Evolutionary conservation across 2,888 invertebrate species (phyloP), one percentile per base, ranked within the genome.

Genomic region (Nymphalis c-album): DNA sequence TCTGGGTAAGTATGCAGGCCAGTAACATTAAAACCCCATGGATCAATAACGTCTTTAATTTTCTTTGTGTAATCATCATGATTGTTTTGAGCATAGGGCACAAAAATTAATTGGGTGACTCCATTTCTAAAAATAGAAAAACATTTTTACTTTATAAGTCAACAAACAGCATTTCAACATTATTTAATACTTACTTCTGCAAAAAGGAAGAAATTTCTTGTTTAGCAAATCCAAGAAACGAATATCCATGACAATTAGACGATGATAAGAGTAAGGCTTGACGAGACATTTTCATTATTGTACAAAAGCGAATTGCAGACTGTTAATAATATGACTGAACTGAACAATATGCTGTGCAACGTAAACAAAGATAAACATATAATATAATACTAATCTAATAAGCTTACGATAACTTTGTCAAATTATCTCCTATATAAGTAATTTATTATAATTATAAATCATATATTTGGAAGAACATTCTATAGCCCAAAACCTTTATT

Each of bases 81-180:
- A 78, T 96, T 93, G 48, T 87, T 93, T 77, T 94, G 88, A 10
- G 97, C 97, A 84, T 95, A 97, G 0, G 97, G 96, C 45, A 97
- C 87, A 83, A 97, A 97, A 10, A 96, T 83, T 60, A 97, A 81
- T 55, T 94, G 93, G 53, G 88, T 89, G 0, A 95, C 94, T 75
- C 93, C 92, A 77, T 94, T 94, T 72, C 96, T 96, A 84, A 64
- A 93, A 92, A 59, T 55, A 55, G 58, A 20, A 48, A 13, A 20
- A 60, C 45, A 65, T 20, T 60, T 47, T 48, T 46, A 51, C 7
- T 48, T 31, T 1, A 26, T 31, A 17, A 17, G 6, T 2, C 31
- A 17, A 17, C 1, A 31, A 50, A 17, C 1, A 31, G 20, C 8
- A 6, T 31, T 26, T 26, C n/a, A 6, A 31, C 7, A 55, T 18